Conservation (phyloP, 2,113 vertebrate species). For the Leiothrix lutea region DNA sequence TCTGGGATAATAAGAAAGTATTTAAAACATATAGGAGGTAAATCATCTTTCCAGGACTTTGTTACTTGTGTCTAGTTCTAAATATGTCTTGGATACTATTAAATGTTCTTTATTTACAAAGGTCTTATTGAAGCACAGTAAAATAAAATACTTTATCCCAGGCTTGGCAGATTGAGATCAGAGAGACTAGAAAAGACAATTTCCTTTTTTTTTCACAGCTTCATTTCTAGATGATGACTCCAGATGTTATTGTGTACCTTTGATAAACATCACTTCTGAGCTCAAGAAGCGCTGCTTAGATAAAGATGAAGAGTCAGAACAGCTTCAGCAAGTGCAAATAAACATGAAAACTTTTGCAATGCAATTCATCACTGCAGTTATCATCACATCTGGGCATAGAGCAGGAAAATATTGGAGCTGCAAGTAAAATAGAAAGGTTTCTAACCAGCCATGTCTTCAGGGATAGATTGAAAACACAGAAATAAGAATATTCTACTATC, state of each 20-base stretch:
- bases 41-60: background rate
- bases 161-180: background rate
- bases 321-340: background rate
- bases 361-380: background rate
- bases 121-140: background rate
- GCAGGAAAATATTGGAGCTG: background rate
- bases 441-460: background rate
- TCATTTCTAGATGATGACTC: background rate
- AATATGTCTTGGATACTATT: background rate
- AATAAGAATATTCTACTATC: background rate
- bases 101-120: background rate
- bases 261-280: background rate
- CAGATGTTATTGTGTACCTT: background rate
- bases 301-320: background rate
- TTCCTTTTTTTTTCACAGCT: background rate
- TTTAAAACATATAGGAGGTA: background rate
- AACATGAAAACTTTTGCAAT: background rate
- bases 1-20: background rate
- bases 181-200: background rate
- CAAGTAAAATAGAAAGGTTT: background rate
- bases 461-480: background rate
- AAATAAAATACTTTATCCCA: background rate
- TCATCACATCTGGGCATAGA: background rate
- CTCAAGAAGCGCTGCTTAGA: background rate
- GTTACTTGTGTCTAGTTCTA: background rate